Conservation (phyloP, 2,797 vertebrate genomes). For the Spinus pinus region DNA sequence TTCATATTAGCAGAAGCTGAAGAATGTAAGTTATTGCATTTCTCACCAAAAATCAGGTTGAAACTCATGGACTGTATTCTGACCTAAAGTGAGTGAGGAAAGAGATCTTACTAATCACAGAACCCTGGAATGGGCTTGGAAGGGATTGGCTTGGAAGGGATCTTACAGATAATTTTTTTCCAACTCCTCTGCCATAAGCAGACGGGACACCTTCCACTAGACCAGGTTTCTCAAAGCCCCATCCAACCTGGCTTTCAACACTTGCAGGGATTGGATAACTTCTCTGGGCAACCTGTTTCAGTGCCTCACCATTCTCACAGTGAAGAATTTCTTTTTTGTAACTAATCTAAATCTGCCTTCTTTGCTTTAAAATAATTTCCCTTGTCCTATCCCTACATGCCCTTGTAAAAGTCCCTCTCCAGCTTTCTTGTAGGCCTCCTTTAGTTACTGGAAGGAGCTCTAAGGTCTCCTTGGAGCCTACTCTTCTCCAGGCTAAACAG, state of each 20-base stretch:
- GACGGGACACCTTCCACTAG: not conserved
- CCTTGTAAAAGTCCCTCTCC: not conserved
- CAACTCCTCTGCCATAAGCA: not conserved
- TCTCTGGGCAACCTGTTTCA: not conserved
- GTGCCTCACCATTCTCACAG: not conserved
- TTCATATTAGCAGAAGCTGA: not conserved
- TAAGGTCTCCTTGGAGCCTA: not conserved
- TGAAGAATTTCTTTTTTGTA: not conserved
- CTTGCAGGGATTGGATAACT: not conserved
- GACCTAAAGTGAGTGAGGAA: not conserved
- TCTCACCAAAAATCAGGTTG: not conserved
- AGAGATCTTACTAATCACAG: not conserved
- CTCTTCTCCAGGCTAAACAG: not conserved
- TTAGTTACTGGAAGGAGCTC: not conserved
- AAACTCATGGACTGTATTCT: not conserved
- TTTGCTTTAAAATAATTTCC: not conserved
- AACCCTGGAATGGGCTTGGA: not conserved
- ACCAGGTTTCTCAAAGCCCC: not conserved
- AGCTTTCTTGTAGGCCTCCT: not conserved
- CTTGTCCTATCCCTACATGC: not conserved
- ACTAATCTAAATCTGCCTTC: not conserved
- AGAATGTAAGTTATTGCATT: not conserved
- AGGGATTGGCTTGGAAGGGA: not conserved
- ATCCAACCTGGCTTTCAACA: not conserved
- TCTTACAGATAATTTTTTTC: not conserved